These are phyloP conservation scores for Etheostoma nigrum DNA, from an alignment of 2,797 vertebrate species.

Conservation along the genomic window DNA sequence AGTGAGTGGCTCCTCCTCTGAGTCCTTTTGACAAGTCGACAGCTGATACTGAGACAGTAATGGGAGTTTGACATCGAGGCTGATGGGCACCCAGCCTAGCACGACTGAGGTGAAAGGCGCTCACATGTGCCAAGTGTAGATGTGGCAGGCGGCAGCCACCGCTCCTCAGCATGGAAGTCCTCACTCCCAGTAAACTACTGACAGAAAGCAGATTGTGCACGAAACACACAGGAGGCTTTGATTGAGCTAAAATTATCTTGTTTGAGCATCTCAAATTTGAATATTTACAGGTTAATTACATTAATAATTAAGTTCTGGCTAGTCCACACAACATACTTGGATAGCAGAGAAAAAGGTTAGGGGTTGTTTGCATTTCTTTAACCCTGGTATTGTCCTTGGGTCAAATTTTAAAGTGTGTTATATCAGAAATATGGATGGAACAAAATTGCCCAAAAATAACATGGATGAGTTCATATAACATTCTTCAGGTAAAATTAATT, in stretches of 20 bases:
- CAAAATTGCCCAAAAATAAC: no score
- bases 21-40: slow-evolving; percentile 67
- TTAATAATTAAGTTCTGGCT: no score
- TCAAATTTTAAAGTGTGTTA: no score
- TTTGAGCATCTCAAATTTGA: background rate
- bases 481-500: no score
- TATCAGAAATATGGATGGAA: no score
- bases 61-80: slow-evolving; percentile 59
- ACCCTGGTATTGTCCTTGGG: no score
- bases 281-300: no score
- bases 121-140: slow-evolving; percentile 24
- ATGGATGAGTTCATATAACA: no score
- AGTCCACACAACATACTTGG: no score
- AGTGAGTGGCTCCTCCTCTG: slow-evolving; percentile 51
- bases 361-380: no score
- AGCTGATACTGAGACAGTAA: slow-evolving; percentile 68
- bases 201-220: slow-evolving; percentile 12
- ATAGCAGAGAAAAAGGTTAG: no score
- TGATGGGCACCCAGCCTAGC: slow-evolving; percentile 63
- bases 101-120: slow-evolving; percentile 50
- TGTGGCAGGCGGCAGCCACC: slow-evolving; percentile 30
- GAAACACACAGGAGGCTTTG: background rate
- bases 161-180: slow-evolving; percentile 2
- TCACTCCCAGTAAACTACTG: slow-evolving; percentile 10
- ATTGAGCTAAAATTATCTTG: background rate